These are phyloP conservation scores for Lasioglossum leucozonium DNA, from an alignment of 2,888 invertebrate species.

Conservation along the genomic window DNA sequence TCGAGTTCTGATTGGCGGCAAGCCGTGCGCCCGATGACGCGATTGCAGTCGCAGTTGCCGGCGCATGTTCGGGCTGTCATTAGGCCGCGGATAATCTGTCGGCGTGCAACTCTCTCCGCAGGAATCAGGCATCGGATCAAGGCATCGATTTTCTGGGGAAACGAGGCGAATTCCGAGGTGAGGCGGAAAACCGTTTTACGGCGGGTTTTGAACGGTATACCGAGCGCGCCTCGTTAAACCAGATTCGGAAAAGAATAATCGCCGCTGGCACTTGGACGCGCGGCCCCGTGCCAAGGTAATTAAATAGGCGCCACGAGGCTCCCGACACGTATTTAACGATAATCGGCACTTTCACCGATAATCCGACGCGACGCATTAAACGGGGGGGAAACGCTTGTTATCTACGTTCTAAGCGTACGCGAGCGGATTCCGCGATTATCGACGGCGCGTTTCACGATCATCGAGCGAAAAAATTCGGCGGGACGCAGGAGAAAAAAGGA, in stretches of 20 bases:
- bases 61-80: background rate
- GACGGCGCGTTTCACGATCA: background rate
- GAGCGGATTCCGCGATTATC: slow-evolving; percentile 12
- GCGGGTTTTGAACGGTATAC: background rate
- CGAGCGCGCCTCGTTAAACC: slow-evolving; percentile 32
- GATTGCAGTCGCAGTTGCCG: slow-evolving; percentile 7
- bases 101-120: slow-evolving; percentile 16
- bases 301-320: slow-evolving; percentile 52
- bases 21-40: slow-evolving; percentile 15
- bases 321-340: slow-evolving; percentile 52
- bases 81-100: slow-evolving; percentile 1
- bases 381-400: slow-evolving; percentile 20
- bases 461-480: background rate
- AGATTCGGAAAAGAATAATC: slow-evolving; percentile 56
- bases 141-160: slow-evolving; percentile 14
- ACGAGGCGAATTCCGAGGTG: slow-evolving; percentile 1
- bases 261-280: slow-evolving; percentile 43
- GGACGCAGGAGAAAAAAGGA: background rate
- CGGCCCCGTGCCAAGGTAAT: slow-evolving; percentile 61
- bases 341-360: slow-evolving; percentile 46
- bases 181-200: slow-evolving; percentile 2
- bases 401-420: slow-evolving; percentile 27
- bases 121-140: background rate
- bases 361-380: slow-evolving; percentile 14
- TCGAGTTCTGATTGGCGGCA: slow-evolving; percentile 21